Base-by-base conservation (phyloP, 2,888 invertebrate species). In the Aporophyla lueneburgensis region DNA sequence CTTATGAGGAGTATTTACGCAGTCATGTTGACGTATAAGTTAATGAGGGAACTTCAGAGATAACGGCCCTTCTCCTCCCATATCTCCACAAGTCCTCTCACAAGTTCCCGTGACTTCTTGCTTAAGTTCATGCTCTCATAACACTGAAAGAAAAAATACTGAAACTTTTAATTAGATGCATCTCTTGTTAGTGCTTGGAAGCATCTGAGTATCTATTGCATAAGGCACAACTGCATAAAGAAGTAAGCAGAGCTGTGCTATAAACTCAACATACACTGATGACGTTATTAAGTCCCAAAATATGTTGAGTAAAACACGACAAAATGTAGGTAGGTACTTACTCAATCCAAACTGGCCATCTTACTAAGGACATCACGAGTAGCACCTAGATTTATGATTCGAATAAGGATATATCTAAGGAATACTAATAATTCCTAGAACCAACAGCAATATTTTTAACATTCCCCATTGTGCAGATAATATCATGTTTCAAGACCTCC, bases 401-500 rank as follows among this genome's bases (percentile, higher is more conserved):
- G 16, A 67, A 33, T 66, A 21, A 66, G 21, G 6, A 49, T 21
- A 46, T 49, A 19, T 24, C 19, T 10, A 16, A 6, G 10, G 33
- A 66, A 33, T 10, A 19, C 33, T 67, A 14, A 16, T 9, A 51
- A 6, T 54, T 10, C 6, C 33, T 16, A 67, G 1, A 54, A 40
- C 16, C 54, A 67, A 67, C 5, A 33, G 14, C 27, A 63, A 78
- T 78, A 71, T 82, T 74, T 66, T 56, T 84, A 67, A 63, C 69
- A 70, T 40, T 71, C 46, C 65, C 62, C 63, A 74, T 19, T 7
- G 62, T 67, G 63, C 56, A 80, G 71, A 78, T 79, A 65, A 79
- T 83, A 80, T 85, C 81, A 72, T 80, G 81, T 87, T 86, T 85
- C 86, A 78, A 85, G 81, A 76, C 79, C 80, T 81, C 79, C 78